A percentile compares a stretch with the other conserved stretches of the same genome.
Conservation (phyloP, 2,888 invertebrate species). For the Pasiphila rectangulata region DNA sequence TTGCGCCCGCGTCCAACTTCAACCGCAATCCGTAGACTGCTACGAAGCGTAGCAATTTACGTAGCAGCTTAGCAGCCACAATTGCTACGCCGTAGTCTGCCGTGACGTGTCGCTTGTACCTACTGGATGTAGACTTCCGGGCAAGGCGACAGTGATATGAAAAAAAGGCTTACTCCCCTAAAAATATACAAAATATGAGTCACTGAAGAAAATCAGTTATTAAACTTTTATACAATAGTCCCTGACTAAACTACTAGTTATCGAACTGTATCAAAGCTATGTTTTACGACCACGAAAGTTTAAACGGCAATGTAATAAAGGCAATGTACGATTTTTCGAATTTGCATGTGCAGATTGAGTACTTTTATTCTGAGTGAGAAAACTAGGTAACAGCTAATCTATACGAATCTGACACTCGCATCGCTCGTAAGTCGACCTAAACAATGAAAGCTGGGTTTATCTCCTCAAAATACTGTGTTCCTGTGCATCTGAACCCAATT, state of each 20-base stretch:
- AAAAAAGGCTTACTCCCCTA: no score
- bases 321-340: no score
- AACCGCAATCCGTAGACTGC: slow-evolving; percentile 16
- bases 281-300: no score
- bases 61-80: slow-evolving; percentile 23
- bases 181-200: no score
- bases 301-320: no score
- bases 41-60: slow-evolving; percentile 27
- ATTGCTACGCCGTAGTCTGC: slow-evolving; percentile 20
- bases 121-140: background rate
- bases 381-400: background rate
- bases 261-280: no score
- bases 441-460: slow-evolving; percentile 25
- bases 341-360: no score
- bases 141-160: background rate
- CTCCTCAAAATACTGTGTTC: slow-evolving; percentile 25
- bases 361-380: no score
- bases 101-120: slow-evolving; percentile 17
- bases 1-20: slow-evolving; percentile 12
- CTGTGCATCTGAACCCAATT: slow-evolving; percentile 31
- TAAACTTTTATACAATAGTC: no score
- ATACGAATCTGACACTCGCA: background rate
- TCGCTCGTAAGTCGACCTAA: background rate
- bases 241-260: no score
- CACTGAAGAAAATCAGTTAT: no score